Conservation (phyloP, 2,888 invertebrate species). For the Lycocerus yunnanus region DNA sequence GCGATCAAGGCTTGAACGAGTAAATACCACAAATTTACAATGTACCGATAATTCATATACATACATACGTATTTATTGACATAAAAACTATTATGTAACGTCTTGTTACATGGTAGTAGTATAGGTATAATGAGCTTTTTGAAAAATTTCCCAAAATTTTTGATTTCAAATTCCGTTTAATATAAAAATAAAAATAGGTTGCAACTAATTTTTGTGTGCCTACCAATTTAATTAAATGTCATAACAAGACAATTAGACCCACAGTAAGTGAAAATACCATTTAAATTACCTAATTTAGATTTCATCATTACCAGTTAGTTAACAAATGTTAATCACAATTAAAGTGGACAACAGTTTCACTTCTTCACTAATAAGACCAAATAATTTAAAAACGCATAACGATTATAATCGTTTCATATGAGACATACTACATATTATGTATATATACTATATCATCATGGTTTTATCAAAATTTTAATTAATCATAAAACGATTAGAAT, state of each 20-base stretch:
- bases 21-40: neutral
- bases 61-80: neutral
- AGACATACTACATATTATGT: too few relatives aligned
- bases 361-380: neutral
- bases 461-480: too few relatives aligned
- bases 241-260: neutral
- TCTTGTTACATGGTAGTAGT: neutral
- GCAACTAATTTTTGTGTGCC: neutral
- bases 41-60: neutral
- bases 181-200: neutral
- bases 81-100: neutral
- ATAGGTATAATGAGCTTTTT: too few relatives aligned
- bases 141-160: neutral
- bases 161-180: neutral
- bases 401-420: too few relatives aligned
- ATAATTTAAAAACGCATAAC: neutral
- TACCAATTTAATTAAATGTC: neutral
- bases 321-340: neutral
- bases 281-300: constrained; percentile 8
- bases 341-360: neutral
- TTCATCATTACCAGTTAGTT: neutral
- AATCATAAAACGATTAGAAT: too few relatives aligned
- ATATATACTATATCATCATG: too few relatives aligned
- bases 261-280: neutral
- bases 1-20: neutral